A percentile compares a stretch with the other conserved stretches of the same genome.
Evolutionary conservation across 2,797 vertebrate genomes (phyloP).

Genomic region (Peromyscus attwateri): DNA sequence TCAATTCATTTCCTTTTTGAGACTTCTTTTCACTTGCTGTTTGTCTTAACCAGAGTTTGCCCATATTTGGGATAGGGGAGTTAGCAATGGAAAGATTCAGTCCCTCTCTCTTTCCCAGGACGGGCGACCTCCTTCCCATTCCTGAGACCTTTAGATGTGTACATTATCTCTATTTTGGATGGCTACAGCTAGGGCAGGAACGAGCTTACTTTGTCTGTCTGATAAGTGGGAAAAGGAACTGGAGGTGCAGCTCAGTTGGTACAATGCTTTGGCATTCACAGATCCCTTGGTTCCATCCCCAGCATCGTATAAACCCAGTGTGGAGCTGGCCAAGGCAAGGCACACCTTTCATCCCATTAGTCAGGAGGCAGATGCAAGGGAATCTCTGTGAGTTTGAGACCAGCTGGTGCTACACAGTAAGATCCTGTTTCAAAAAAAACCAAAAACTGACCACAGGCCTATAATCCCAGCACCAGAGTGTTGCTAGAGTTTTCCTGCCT

Average conservation of each 20-base stretch:
- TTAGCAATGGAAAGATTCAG: neutral
- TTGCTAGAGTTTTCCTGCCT: no score
- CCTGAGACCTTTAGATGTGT: neutral
- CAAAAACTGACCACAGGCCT: neutral
- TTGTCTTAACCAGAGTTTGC: conserved; percentile 62
- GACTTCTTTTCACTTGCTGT: neutral
- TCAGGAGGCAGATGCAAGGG: neutral
- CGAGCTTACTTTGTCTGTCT: conserved; percentile 60
- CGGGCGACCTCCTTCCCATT: neutral
- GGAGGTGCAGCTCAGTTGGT: no score
- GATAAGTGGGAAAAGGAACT: neutral
- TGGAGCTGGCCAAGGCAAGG: neutral
- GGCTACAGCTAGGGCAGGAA: neutral
- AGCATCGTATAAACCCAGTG: neutral
- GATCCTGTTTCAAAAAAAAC: neutral
- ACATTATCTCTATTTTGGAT: conserved; percentile 39
- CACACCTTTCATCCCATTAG: neutral
- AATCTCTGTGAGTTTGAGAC: neutral
- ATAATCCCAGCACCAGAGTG: neutral
- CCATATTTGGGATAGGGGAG: conserved; percentile 19
- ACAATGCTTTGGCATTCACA: neutral
- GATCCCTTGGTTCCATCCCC: neutral
- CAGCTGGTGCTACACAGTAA: neutral
- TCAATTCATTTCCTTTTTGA: conserved; percentile 64
- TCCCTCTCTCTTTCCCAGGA: neutral